A percentile compares a stretch with the other conserved stretches of the same genome.
Conservation (phyloP, 2,797 vertebrate genomes). For the Rachycentron canadum region DNA sequence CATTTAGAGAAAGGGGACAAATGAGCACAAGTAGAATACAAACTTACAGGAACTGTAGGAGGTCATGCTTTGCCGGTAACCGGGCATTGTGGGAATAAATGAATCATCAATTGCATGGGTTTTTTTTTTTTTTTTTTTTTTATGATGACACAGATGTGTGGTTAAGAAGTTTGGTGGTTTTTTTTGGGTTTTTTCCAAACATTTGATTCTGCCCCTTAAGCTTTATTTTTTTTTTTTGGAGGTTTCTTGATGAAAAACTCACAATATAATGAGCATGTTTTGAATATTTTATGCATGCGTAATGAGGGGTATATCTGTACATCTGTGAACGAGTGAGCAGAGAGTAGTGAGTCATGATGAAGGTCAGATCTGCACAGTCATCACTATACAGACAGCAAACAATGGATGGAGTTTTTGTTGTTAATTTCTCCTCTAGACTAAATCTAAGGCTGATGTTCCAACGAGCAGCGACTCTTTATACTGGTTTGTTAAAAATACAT, state of each 20-base stretch:
- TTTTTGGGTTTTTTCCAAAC: background rate
- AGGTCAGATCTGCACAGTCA: background rate
- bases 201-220: background rate
- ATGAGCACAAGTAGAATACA: constrained; percentile 9
- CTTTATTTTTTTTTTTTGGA: background rate
- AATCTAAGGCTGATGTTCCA: background rate
- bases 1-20: constrained; percentile 1
- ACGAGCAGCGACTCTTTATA: background rate
- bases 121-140: too few relatives aligned
- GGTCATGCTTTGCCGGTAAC: constrained; percentile 7
- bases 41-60: constrained; percentile 24
- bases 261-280: background rate
- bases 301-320: background rate
- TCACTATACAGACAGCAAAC: background rate
- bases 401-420: background rate
- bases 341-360: constrained; percentile 13
- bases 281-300: constrained; percentile 19
- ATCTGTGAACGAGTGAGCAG: background rate
- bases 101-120: background rate
- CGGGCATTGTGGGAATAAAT: background rate
- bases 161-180: background rate
- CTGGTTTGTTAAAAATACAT: background rate
- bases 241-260: background rate
- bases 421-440: background rate
- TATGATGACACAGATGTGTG: background rate